A percentile compares a stretch with the other conserved stretches of the same genome.
phyloP scores from a whole-genome alignment of 1,140 invertebrate species.

The Bombus sibiricus region DNA sequence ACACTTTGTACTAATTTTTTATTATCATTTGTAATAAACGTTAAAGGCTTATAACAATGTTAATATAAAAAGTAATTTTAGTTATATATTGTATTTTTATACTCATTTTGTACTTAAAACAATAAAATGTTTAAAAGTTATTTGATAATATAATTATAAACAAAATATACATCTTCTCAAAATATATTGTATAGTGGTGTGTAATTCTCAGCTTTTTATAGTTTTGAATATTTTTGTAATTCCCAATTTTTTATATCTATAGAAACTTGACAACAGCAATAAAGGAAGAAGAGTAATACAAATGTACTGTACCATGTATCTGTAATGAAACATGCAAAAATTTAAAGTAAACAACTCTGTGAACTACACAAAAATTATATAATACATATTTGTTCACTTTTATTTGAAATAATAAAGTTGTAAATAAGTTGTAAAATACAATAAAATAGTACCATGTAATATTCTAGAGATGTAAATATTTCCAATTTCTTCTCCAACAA shows the following conservation, averaged over 20 bases:
- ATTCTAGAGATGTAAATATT: slow-evolving; percentile 85
- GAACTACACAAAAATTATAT: slow-evolving; percentile 33
- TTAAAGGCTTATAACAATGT: slow-evolving; percentile 37
- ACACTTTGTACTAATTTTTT: slow-evolving; percentile 47
- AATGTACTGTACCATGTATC: slow-evolving; percentile 73
- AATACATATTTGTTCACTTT: slow-evolving; percentile 7
- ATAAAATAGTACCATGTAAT: slow-evolving; percentile 76
- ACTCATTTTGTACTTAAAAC: slow-evolving; percentile 80
- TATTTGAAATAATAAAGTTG: not conserved
- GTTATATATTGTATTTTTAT: slow-evolving; percentile 78
- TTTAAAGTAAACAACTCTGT: slow-evolving; percentile 1
- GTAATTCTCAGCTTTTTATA: slow-evolving; percentile 67
- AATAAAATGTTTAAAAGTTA: slow-evolving; percentile 70
- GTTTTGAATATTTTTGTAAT: slow-evolving; percentile 60
- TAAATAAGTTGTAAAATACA: not conserved
- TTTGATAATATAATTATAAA: slow-evolving; percentile 8
- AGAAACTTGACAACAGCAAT: slow-evolving; percentile 83
- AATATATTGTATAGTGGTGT: not conserved
- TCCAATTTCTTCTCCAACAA: slow-evolving; percentile 89
- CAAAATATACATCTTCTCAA: slow-evolving; percentile 10
- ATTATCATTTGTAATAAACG: slow-evolving; percentile 43
- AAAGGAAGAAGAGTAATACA: slow-evolving; percentile 78
- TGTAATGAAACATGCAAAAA: slow-evolving; percentile 69
- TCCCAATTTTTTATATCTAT: slow-evolving; percentile 76
- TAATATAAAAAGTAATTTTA: slow-evolving; percentile 55